These are phyloP conservation scores for Siniperca knerii DNA, from an alignment of 2,113 vertebrate species.

Conservation along the genomic window DNA sequence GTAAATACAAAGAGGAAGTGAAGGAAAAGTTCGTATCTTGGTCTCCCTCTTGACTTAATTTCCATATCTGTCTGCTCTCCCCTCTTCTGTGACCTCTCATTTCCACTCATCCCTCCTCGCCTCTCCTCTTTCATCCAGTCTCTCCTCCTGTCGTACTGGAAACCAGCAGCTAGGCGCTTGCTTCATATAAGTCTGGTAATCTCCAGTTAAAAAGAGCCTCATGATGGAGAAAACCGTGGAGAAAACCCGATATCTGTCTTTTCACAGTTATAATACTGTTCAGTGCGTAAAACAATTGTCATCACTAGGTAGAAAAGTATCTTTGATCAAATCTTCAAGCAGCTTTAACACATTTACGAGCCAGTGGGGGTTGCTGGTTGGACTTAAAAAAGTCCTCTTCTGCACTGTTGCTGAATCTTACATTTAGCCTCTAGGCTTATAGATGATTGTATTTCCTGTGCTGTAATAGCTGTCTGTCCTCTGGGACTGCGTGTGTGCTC, in stretches of 20 bases:
- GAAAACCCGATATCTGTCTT: slow-evolving; percentile 27
- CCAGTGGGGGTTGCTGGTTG: slow-evolving; percentile 37
- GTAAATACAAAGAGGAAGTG: slow-evolving; percentile 82
- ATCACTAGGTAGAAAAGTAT: slow-evolving; percentile 46
- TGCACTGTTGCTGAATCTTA: slow-evolving; percentile 66
- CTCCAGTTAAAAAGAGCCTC: slow-evolving; percentile 14
- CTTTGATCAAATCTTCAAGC: slow-evolving; percentile 60
- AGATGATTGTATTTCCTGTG: slow-evolving; percentile 82
- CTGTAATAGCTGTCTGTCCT: slow-evolving; percentile 77
- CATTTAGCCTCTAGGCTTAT: slow-evolving; percentile 73
- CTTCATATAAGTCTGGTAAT: slow-evolving; percentile 40
- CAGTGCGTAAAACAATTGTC: slow-evolving; percentile 32
- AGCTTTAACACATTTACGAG: slow-evolving; percentile 41
- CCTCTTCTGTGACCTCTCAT: slow-evolving; percentile 69
- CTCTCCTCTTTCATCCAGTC: slow-evolving; percentile 66
- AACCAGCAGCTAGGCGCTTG: slow-evolving; percentile 38
- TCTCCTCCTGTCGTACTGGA: slow-evolving; percentile 40
- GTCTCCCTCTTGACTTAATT: slow-evolving; percentile 75
- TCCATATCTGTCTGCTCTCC: slow-evolving; percentile 76
- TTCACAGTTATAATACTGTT: slow-evolving; percentile 18
- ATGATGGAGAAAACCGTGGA: slow-evolving; percentile 15
- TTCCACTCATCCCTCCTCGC: slow-evolving; percentile 48
- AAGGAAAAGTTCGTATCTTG: slow-evolving; percentile 72
- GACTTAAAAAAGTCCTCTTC: slow-evolving; percentile 65
- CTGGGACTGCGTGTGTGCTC: slow-evolving; percentile 68